Evolutionary conservation across 2,888 invertebrate species (phyloP).

Genomic region (Netelia fuscicornis): DNA sequence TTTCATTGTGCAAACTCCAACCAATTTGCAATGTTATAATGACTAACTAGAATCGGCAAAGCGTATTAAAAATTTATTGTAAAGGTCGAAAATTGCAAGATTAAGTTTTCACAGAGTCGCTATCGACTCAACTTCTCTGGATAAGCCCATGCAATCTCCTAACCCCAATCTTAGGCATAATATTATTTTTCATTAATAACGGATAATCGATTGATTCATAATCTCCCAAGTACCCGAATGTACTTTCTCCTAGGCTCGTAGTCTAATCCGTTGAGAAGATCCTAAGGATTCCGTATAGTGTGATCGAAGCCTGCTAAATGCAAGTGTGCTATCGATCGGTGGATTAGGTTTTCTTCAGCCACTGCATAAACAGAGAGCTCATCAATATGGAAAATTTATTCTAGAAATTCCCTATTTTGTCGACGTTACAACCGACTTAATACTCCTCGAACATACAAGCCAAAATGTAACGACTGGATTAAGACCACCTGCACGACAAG

Average conservation of each 20-base stretch:
- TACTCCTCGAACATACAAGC: neutral
- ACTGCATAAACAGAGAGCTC: slow-evolving; percentile 36
- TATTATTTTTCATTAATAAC: neutral
- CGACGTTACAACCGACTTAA: slow-evolving; percentile 19
- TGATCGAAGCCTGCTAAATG: slow-evolving; percentile 22
- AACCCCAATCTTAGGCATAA: neutral
- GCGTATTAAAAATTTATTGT: too few relatives aligned
- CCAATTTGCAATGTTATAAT: too few relatives aligned
- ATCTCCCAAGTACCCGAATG: slow-evolving; percentile 30
- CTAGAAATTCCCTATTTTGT: slow-evolving; percentile 4
- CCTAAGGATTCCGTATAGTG: slow-evolving; percentile 7
- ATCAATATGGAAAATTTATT: slow-evolving; percentile 41
- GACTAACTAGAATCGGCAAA: too few relatives aligned
- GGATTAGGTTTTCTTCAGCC: slow-evolving; percentile 18
- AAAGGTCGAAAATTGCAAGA: too few relatives aligned
- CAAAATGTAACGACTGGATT: neutral
- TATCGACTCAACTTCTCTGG: too few relatives aligned
- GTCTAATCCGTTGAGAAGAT: slow-evolving; percentile 39
- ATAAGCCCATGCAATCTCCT: too few relatives aligned
- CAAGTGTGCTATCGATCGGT: slow-evolving; percentile 30
- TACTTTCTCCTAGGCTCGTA: slow-evolving; percentile 22
- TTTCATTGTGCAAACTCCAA: too few relatives aligned
- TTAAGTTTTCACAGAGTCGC: too few relatives aligned
- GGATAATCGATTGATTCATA: slow-evolving; percentile 48
- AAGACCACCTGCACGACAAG: neutral